Conservation (phyloP, 2,888 invertebrate genomes). For the Gnatocerus cornutus region DNA sequence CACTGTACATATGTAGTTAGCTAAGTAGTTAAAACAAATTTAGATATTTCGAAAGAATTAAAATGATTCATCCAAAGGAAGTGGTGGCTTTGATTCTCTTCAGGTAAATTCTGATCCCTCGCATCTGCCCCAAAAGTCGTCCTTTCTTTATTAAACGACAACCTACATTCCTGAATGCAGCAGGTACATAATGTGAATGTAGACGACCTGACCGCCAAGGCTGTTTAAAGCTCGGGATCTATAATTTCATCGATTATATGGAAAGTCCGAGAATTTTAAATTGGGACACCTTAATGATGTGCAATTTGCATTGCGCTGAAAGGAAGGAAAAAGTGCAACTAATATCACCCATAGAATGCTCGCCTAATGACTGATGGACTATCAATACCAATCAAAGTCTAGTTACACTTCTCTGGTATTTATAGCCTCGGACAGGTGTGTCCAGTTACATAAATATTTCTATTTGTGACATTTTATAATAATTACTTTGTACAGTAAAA, state of each 20-base stretch:
- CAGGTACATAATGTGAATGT: neutral
- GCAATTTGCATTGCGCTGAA: neutral
- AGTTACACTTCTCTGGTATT: too few relatives aligned
- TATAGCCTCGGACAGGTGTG: too few relatives aligned
- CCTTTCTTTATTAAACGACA: too few relatives aligned
- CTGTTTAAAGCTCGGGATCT: neutral
- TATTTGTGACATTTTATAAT: neutral
- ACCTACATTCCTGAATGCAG: slow-evolving; percentile 1
- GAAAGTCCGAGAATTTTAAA: neutral
- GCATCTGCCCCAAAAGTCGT: neutral
- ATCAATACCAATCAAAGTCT: neutral
- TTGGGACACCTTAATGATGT: neutral
- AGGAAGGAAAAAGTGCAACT: neutral
- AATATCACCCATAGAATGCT: neutral
- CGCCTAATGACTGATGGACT: neutral
- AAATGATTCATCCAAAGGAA: neutral
- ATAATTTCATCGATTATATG: slow-evolving; percentile 2
- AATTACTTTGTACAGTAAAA: too few relatives aligned
- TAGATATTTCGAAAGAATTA: too few relatives aligned
- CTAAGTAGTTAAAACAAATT: too few relatives aligned
- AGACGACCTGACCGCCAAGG: too few relatives aligned
- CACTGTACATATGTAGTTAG: too few relatives aligned
- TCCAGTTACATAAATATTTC: too few relatives aligned
- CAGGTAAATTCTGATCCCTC: neutral
- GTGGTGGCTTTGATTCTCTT: too few relatives aligned